These are phyloP conservation scores for Charadrius vociferus DNA, from an alignment of 2,113 vertebrate species.

Conservation along the genomic window DNA sequence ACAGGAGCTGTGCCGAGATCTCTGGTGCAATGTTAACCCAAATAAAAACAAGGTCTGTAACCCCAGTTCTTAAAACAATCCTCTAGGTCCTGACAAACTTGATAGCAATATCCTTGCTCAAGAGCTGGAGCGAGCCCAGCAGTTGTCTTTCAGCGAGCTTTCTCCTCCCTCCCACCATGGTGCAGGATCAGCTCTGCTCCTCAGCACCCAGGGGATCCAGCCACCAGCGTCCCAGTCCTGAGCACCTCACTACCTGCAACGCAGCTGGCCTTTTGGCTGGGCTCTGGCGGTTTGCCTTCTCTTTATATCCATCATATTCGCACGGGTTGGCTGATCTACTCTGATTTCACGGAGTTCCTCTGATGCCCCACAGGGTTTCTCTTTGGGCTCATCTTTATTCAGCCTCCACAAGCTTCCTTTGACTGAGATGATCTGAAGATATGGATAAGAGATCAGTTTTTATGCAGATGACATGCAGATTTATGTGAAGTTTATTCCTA, in stretches of 20 bases:
- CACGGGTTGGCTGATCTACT: accelerated
- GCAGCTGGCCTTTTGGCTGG: background rate
- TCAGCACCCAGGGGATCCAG: background rate
- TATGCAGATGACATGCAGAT: conserved; percentile 42
- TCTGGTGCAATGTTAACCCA: too few relatives aligned
- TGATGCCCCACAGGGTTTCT: background rate
- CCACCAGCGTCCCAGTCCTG: background rate
- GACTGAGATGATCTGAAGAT: background rate
- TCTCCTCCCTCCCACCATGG: background rate
- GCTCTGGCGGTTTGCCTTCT: background rate
- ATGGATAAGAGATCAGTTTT: background rate
- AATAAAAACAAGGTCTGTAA: too few relatives aligned
- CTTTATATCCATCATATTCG: accelerated
- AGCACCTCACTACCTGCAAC: accelerated
- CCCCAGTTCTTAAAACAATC: too few relatives aligned
- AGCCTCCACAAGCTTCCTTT: background rate
- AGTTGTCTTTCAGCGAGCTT: background rate
- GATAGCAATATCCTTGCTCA: background rate
- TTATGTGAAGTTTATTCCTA: conserved; percentile 17
- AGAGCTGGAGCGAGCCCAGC: background rate
- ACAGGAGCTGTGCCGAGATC: too few relatives aligned
- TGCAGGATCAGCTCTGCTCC: background rate
- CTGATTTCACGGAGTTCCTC: background rate
- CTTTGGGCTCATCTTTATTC: background rate
- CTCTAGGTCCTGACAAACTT: too few relatives aligned